These are phyloP conservation scores for Andrena minutula DNA, from an alignment of 2,888 invertebrate species.

Conservation along the genomic window DNA sequence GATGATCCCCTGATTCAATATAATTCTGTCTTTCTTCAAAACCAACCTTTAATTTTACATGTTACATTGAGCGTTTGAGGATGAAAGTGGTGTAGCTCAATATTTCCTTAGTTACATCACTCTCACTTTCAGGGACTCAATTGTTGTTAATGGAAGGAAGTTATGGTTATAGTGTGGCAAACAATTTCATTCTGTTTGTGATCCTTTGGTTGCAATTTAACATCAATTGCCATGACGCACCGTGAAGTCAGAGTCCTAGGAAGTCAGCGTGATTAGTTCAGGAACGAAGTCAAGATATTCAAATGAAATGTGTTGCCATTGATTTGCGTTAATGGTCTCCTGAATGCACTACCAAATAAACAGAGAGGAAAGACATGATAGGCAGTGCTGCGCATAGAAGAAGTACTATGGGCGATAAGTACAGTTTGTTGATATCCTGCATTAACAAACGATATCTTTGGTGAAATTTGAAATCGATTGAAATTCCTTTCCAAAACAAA, in stretches of 20 bases:
- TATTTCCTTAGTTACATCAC: no score
- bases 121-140: no score
- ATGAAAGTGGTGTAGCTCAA: no score
- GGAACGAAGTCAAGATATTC: background rate
- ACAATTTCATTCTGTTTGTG: no score
- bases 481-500: conserved; percentile 13
- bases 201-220: no score
- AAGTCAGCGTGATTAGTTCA: background rate
- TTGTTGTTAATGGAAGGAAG: no score
- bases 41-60: background rate
- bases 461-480: conserved; percentile 7
- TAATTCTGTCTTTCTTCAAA: background rate
- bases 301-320: background rate
- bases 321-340: background rate
- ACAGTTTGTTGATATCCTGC: conserved; percentile 31
- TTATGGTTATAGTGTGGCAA: no score
- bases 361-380: conserved; percentile 42
- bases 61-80: background rate
- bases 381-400: conserved; percentile 32
- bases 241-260: no score
- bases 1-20: background rate
- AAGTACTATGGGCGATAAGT: conserved; percentile 64
- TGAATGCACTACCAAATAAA: background rate
- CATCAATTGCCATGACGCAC: no score
- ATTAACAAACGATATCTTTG: conserved; percentile 11